Percentiles rank a stretch among this genome's conserved stretches.
phyloP scores from a whole-genome alignment of 2,888 invertebrate species.

The Hirtodrosophila trivittata region DNA sequence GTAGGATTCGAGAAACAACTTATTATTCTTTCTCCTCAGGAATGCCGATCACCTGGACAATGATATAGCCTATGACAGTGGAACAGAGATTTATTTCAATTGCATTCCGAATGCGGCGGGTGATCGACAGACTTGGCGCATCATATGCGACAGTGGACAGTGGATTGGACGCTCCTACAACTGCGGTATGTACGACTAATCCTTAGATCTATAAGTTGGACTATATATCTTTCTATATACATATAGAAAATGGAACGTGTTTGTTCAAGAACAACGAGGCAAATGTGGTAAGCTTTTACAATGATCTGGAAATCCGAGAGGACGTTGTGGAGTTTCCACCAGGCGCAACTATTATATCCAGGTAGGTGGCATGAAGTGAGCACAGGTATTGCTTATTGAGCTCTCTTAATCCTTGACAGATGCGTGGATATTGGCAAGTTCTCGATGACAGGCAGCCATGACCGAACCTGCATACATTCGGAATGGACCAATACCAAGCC shows the following conservation, averaged over 20 bases:
- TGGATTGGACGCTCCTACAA: constrained; percentile 93
- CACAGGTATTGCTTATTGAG: not conserved
- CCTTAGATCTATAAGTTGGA: too few species aligned
- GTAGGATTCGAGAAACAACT: not conserved
- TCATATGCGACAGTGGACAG: constrained; percentile 92
- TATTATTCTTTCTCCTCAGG: constrained; percentile 81
- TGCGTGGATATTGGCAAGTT: constrained; percentile 95
- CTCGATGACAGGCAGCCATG: constrained; percentile 90
- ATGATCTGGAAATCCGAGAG: constrained; percentile 90
- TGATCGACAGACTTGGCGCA: constrained; percentile 93
- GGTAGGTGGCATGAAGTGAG: constrained; percentile 81
- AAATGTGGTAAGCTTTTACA: constrained; percentile 91
- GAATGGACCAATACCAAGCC: constrained; percentile 92
- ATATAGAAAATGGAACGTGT: constrained; percentile 88
- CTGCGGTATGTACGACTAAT: constrained; percentile 86
- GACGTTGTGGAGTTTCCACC: constrained; percentile 91
- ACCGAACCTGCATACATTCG: constrained; percentile 89
- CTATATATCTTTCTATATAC: not conserved
- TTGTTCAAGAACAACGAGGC: constrained; percentile 90
- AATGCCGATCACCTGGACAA: constrained; percentile 88
- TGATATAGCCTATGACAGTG: constrained; percentile 90
- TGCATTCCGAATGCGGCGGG: constrained; percentile 93
- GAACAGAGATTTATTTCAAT: constrained; percentile 92
- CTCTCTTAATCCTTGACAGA: constrained; percentile 81
- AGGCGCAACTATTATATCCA: constrained; percentile 88